phyloP scores from a whole-genome alignment of 2,797 vertebrate genomes.

The Lemur catta region DNA sequence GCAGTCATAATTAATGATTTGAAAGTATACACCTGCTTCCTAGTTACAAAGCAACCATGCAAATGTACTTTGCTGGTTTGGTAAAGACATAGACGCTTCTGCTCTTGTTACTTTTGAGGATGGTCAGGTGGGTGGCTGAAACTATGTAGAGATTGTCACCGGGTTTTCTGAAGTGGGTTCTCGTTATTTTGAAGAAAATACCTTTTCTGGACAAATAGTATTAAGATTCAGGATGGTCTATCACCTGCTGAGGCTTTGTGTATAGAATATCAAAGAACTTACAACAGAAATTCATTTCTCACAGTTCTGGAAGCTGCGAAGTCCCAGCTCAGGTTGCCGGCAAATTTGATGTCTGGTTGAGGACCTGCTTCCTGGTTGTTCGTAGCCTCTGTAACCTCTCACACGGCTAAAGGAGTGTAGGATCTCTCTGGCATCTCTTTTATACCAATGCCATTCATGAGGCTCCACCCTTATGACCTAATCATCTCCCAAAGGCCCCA shows the following conservation, averaged over 20 bases:
- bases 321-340: background rate
- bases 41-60: background rate
- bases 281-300: background rate
- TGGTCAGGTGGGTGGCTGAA: background rate
- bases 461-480: background rate
- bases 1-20: background rate
- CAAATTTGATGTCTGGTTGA: background rate
- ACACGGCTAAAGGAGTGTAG: background rate
- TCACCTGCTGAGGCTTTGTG: background rate
- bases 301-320: background rate
- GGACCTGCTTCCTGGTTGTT: background rate
- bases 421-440: background rate
- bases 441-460: background rate
- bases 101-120: background rate
- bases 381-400: background rate
- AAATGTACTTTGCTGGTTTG: background rate
- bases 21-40: background rate
- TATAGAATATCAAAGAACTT: background rate
- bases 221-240: background rate
- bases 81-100: background rate
- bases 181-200: slow-evolving; percentile 17
- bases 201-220: background rate
- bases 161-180: background rate
- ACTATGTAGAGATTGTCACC: background rate
- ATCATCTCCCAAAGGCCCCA: background rate